These are phyloP conservation scores for Pterocles orientalis DNA, from an alignment of 2,113 vertebrate species.

Conservation along the genomic window DNA sequence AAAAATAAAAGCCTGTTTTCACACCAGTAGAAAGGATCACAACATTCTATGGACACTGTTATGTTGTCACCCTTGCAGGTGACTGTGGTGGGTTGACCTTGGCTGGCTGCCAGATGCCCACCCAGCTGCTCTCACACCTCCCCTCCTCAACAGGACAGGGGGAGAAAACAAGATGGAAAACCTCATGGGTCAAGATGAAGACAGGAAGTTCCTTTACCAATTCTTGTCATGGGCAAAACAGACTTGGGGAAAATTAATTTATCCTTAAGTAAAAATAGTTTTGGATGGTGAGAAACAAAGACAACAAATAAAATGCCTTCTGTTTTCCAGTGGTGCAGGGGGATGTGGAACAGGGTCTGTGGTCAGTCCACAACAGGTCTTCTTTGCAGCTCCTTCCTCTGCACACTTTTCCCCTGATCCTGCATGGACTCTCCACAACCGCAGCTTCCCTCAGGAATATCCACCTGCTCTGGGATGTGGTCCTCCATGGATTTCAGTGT, in stretches of 20 bases:
- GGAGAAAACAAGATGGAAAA: background rate
- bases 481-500: too few species aligned
- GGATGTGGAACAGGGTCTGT: background rate
- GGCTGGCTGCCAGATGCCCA: background rate
- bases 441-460: background rate
- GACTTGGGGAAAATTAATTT: background rate
- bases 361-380: background rate
- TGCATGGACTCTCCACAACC: background rate
- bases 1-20: background rate
- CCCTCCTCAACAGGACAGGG: background rate
- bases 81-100: background rate
- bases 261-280: background rate
- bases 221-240: background rate
- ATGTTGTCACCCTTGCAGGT: background rate
- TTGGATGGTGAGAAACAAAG: background rate
- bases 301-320: background rate
- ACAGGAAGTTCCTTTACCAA: background rate
- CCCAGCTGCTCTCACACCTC: background rate
- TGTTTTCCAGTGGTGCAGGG: accelerated
- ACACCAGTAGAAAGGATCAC: background rate
- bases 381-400: background rate
- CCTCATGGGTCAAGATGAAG: too few species aligned
- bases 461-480: background rate
- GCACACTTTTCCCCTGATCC: background rate
- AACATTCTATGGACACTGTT: too few species aligned